These are phyloP conservation scores for Zootermopsis nevadensis DNA, from an alignment of 2,888 invertebrate species.

Conservation along the genomic window DNA sequence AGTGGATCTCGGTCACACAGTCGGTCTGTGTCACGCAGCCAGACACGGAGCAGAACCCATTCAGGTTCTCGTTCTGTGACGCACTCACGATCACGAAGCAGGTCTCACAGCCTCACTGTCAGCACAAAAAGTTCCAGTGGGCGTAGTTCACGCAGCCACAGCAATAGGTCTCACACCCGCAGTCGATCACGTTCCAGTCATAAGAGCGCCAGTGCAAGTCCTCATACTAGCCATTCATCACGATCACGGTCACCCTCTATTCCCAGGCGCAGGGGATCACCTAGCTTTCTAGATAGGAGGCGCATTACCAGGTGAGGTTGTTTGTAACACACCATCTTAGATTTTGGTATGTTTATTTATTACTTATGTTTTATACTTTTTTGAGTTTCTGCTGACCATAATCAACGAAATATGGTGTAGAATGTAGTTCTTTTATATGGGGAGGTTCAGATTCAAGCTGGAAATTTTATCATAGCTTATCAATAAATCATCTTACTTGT, in stretches of 20 bases:
- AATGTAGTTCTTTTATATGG: too few species aligned
- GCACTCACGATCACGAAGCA: constrained; percentile 38
- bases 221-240: constrained; percentile 51
- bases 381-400: too few species aligned
- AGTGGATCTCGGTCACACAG: constrained; percentile 55
- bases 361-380: too few species aligned
- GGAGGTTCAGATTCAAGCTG: too few species aligned
- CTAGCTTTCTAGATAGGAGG: constrained; percentile 91
- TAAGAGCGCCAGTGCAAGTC: constrained; percentile 65
- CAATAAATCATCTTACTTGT: too few species aligned
- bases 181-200: constrained; percentile 60
- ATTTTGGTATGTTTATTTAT: too few species aligned
- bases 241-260: constrained; percentile 87
- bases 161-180: constrained; percentile 59
- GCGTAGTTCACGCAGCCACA: constrained; percentile 59
- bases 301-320: constrained; percentile 88
- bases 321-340: too few species aligned
- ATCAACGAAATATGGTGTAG: too few species aligned
- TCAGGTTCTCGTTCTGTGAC: constrained; percentile 60
- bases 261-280: constrained; percentile 91
- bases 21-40: constrained; percentile 56
- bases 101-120: constrained; percentile 59
- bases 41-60: constrained; percentile 55
- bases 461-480: too few species aligned
- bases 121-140: constrained; percentile 60